A percentile compares a stretch with the other conserved stretches of the same genome.
Evolutionary conservation across 2,113 vertebrate genomes (phyloP).

Genomic region (Ciconia boyciana): DNA sequence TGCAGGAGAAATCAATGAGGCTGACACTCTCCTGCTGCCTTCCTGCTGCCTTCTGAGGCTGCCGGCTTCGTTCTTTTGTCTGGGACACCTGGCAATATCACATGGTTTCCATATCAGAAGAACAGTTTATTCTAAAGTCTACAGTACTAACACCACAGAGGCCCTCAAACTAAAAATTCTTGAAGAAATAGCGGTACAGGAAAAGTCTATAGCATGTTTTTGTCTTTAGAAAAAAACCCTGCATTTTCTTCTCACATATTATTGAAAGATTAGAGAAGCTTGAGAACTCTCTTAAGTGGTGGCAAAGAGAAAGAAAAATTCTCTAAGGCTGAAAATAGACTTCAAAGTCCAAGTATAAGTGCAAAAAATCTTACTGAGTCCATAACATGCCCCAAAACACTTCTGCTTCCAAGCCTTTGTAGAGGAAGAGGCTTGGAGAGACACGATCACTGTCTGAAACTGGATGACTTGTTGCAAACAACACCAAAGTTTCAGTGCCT

Average conservation of each 20-base stretch:
- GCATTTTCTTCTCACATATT: not conserved
- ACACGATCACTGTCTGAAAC: not conserved
- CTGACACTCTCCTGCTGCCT: not conserved
- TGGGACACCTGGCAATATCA: not conserved
- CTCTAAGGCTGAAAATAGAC: not conserved
- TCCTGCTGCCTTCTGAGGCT: not conserved
- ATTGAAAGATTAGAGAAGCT: not conserved
- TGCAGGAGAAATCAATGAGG: not conserved
- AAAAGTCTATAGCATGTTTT: not conserved
- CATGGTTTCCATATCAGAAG: not conserved
- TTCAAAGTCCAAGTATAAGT: not conserved
- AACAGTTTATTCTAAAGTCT: not conserved
- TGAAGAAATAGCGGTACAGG: not conserved
- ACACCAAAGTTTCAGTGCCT: not conserved
- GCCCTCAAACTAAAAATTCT: not conserved
- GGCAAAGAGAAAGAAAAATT: not conserved
- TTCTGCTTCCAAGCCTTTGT: not conserved
- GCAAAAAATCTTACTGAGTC: not conserved
- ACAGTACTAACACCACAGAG: not conserved
- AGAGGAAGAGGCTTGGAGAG: not conserved
- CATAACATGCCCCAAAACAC: not conserved
- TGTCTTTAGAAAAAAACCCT: not conserved
- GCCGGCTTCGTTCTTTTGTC: not conserved
- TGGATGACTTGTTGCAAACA: accelerated
- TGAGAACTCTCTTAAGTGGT: not conserved